phyloP scores from a whole-genome alignment of 2,113 vertebrate genomes.

The Dicrurus megarhynchus region DNA sequence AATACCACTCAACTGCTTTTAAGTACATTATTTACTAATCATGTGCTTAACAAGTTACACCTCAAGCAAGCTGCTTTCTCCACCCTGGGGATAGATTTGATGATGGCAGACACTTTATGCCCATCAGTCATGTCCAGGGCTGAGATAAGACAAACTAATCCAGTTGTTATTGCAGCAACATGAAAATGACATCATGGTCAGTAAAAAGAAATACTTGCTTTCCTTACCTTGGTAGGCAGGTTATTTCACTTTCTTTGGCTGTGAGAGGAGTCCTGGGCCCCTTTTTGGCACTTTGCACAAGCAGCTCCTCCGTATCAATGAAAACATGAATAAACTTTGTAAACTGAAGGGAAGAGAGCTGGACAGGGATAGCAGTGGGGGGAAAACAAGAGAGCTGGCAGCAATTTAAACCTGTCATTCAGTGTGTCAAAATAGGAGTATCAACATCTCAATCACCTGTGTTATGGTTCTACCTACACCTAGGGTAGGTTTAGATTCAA shows the following conservation, averaged over 20 bases:
- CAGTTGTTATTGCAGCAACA: neutral
- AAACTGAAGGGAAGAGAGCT: neutral
- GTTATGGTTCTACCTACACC: neutral
- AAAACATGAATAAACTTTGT: neutral
- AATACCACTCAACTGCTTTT: neutral
- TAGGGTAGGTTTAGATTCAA: neutral
- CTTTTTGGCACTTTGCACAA: neutral
- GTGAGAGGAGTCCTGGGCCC: neutral
- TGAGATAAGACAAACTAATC: neutral
- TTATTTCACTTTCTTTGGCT: neutral
- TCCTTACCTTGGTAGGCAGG: neutral
- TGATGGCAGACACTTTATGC: neutral
- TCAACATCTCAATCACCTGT: neutral
- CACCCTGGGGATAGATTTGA: neutral
- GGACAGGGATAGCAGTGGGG: neutral
- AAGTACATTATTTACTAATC: neutral
- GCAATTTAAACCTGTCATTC: neutral
- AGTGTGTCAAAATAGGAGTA: neutral
- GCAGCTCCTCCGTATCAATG: neutral
- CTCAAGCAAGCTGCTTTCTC: neutral
- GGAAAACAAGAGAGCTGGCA: neutral
- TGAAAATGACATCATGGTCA: neutral
- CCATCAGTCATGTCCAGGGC: neutral
- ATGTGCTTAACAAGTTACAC: neutral
- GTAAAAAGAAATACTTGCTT: neutral